These are phyloP conservation scores for Penaeus vannamei DNA, from an alignment of 1,140 invertebrate genomes.

Conservation along the genomic window DNA sequence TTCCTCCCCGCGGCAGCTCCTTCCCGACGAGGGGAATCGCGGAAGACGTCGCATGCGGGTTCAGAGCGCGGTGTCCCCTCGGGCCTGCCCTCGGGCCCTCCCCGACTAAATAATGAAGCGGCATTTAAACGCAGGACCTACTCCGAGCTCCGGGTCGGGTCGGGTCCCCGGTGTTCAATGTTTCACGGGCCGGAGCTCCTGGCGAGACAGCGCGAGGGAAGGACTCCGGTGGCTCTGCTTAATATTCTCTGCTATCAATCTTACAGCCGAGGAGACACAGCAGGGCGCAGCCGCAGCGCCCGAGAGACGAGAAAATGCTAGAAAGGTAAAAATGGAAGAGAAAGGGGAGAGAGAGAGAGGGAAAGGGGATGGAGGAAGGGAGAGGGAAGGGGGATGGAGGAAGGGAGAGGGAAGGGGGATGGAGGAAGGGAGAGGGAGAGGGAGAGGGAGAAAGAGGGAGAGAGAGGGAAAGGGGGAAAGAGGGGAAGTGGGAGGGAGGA, in stretches of 20 bases:
- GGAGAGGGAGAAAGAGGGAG: not conserved
- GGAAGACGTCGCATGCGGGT: too few species aligned
- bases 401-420: not conserved
- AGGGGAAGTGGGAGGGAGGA: not conserved
- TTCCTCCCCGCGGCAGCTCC: not conserved
- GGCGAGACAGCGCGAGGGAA: not conserved
- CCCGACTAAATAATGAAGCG: too few species aligned
- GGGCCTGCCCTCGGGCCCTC: too few species aligned
- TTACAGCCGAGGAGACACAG: not conserved
- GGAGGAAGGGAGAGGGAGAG: too few species aligned
- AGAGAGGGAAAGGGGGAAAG: not conserved
- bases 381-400: not conserved
- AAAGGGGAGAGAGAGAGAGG: not conserved
- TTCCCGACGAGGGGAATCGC: not conserved
- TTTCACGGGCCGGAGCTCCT: not conserved
- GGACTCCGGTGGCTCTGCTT: not conserved
- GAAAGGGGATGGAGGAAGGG: not conserved
- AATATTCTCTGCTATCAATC: not conserved
- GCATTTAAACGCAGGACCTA: too few species aligned
- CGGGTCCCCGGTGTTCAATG: not conserved
- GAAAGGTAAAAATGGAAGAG: constrained; percentile 2
- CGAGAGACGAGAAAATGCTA: not conserved
- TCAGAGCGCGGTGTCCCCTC: too few species aligned
- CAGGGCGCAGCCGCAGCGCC: not conserved
- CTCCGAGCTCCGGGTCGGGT: not conserved